Evolutionary conservation across 2,888 invertebrate genomes (phyloP).

Genomic region (Phortica okadai): DNA sequence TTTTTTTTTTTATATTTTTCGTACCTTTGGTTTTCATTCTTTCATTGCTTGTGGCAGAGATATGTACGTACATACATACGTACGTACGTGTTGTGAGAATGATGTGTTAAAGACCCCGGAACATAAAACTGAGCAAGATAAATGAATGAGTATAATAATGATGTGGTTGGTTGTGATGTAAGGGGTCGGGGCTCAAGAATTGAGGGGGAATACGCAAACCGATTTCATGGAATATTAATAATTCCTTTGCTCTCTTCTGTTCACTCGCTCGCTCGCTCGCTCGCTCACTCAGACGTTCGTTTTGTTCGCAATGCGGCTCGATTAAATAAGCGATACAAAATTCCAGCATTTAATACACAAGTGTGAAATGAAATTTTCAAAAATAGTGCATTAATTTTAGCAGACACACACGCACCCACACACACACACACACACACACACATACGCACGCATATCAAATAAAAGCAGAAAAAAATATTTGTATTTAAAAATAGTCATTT

Average conservation of each 20-base stretch:
- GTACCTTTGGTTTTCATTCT: background rate
- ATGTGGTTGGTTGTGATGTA: too few relatives aligned
- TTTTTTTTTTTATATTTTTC: too few relatives aligned
- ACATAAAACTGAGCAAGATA: background rate
- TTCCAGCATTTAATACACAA: conserved; percentile 17
- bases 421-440: background rate
- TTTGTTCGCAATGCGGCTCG: too few relatives aligned
- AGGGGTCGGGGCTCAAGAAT: too few relatives aligned
- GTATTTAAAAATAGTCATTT: too few relatives aligned
- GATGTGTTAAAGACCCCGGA: conserved; percentile 8
- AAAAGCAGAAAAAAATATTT: too few relatives aligned
- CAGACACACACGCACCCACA: background rate
- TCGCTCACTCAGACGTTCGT: too few relatives aligned
- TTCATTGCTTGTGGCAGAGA: conserved; percentile 16
- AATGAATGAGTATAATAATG: too few relatives aligned
- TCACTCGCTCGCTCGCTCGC: background rate
- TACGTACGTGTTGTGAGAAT: conserved; percentile 5
- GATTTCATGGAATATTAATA: background rate
- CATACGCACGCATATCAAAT: too few relatives aligned
- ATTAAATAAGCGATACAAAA: background rate
- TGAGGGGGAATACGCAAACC: too few relatives aligned
- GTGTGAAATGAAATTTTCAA: conserved; percentile 12
- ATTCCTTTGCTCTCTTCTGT: conserved; percentile 31
- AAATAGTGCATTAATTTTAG: conserved; percentile 19
- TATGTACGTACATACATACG: background rate